These are phyloP conservation scores for Charina bottae DNA, from an alignment of 2,113 vertebrate species.

Conservation along the genomic window DNA sequence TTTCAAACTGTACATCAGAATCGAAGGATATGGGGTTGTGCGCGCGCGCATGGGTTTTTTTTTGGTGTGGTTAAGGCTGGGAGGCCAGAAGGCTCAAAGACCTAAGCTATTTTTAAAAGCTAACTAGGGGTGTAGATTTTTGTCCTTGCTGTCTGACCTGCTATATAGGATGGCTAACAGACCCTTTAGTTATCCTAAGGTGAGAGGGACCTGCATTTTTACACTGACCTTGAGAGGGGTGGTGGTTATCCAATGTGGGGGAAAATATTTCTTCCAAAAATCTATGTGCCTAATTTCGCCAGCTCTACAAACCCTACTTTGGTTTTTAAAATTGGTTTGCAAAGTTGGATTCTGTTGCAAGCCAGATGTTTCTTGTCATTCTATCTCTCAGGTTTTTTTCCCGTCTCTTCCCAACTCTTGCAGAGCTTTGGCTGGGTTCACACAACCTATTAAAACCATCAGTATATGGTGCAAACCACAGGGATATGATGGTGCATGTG, in stretches of 20 bases:
- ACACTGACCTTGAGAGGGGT: background rate
- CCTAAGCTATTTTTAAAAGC: slow-evolving; percentile 12
- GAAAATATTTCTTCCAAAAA: background rate
- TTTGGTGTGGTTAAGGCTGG: slow-evolving; percentile 48
- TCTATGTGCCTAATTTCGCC: background rate
- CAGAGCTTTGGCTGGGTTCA: background rate
- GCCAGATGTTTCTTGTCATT: background rate
- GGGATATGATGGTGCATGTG: too few species aligned
- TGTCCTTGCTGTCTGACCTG: background rate
- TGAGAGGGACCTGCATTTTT: background rate
- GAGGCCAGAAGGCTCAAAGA: background rate
- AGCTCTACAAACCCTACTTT: background rate
- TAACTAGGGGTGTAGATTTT: slow-evolving; percentile 50
- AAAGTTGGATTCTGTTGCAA: background rate
- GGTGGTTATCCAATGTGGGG: background rate
- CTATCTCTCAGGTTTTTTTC: background rate
- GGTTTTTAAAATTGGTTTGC: background rate
- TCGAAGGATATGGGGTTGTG: slow-evolving; percentile 75
- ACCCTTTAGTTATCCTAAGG: background rate
- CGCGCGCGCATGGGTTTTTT: slow-evolving; percentile 45
- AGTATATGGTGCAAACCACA: background rate
- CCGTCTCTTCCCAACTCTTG: background rate
- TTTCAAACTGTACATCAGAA: slow-evolving; percentile 96
- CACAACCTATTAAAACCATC: background rate
- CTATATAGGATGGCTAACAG: too few species aligned